Evolutionary conservation across 2,113 vertebrate species (phyloP), one percentile per base, ranked within the genome.

Genomic region (Clupea harengus): DNA sequence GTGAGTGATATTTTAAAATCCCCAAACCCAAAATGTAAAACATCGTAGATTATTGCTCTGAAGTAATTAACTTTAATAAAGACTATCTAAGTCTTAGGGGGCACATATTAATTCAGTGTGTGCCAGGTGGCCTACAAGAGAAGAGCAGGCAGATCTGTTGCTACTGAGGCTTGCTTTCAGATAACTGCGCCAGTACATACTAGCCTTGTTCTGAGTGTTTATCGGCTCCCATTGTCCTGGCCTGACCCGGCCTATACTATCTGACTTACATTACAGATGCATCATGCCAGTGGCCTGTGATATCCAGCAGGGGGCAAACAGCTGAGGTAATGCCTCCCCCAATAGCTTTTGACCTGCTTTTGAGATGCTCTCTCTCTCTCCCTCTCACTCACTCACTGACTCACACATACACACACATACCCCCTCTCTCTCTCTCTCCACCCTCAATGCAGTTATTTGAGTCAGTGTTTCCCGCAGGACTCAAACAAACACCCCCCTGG

Each of bases 371-470:
- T 0, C 86, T 64, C 85, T 82, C 88, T 85, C 46, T 49, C 90
- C 89, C 91, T 90, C 85, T 82, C 88, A 86, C 46, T 49, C 90
- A 90, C 91, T 90, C 9, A 45, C 91, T 91, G 91, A 89, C 88
- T 81, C 85, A 87, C 86, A 88, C 90, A 64, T n/a, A 64, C 20
- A 9, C 57, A 64, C 57, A 64, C 22, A 64, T 10, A 57, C 15
- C 3, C 8, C 81, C n/a, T 45, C 50, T 17, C 60, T n/a, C 22
- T 22, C 46, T 86, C 44, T 82, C 85, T 52, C 18, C 81, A 32
- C 25, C 50, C 72, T 78, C 72, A 78, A 39, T 78, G 72, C 72
- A 78, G 72, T 78, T 11, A 78, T 32, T 78, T 78, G 72, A 78
- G 72, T 78, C 72, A 39, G 72, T 78, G 32, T 39, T 32, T 78